Base-by-base conservation (phyloP, 2,113 vertebrate genomes). In the Taurulus bubalis region DNA sequence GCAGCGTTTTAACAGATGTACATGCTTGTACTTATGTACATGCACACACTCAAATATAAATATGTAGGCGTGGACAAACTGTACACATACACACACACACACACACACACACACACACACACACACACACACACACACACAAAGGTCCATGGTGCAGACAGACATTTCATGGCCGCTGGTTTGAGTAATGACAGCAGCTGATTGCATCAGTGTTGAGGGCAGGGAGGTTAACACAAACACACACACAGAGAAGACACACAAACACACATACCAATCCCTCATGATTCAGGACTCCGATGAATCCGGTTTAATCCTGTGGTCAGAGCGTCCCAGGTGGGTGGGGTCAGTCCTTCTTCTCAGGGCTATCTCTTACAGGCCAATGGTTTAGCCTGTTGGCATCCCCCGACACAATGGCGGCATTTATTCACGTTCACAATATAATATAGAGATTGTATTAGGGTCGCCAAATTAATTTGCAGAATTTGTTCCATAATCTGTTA, bases 301-400 rank as follows among this genome's bases (percentile, higher is more conserved):
- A 87, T 87, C 72, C 85, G 66, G 87, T 84, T 81, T 79, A 85
- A 85, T 88, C 86, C 71, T 62, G 80, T 79, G 85, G 83, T 87
- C 64, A 80, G 67, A 8, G 79, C 8, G 42, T 87, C 83, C 87
- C 83, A 71, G 80, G 86, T 82, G 89, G 80, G 83, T 62, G 85
- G 87, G 87, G 83, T 83, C 72, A 85, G 75, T 77, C 74, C 79
- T 71, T 86, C 86, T 91, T 93, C 93, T 92, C 94, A 94, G 84
- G 89, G 87, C 87, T 91, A 91, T 94, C 91, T 83, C 79, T 94
- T 92, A 93, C 89, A 92, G 76, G 63, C 65, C 74, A 85, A 59
- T 85, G 63, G 76, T 77, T 90, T 81, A 77, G 40, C n/a, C 36
- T 49, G 75, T 65, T 86, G 81, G 40, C 59, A 55, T 67, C 49